Evolutionary conservation across 2,888 invertebrate species (phyloP).

Genomic region (Eueremaeus valkanovi): DNA sequence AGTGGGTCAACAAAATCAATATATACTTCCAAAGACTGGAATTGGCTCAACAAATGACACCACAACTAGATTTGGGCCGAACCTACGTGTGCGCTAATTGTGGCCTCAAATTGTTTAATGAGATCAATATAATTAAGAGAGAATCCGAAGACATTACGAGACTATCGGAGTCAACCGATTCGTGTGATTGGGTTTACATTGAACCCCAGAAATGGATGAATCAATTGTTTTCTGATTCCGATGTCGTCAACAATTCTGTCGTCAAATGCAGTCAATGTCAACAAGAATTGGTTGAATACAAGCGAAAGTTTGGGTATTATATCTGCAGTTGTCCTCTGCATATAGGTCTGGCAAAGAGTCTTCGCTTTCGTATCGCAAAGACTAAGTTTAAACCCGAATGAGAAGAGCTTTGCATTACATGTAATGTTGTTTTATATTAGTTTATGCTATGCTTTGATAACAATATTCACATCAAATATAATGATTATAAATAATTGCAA

Average conservation of each 20-base stretch:
- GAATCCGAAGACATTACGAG: background rate
- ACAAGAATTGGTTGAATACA: too few species aligned
- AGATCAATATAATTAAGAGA: background rate
- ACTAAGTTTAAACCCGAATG: background rate
- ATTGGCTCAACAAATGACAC: background rate
- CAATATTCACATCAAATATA: too few species aligned
- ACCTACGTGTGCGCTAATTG: conserved; percentile 32
- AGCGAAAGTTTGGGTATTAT: too few species aligned
- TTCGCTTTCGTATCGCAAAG: conserved; percentile 5
- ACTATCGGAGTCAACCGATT: background rate
- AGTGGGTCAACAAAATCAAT: background rate
- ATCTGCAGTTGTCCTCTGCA: background rate
- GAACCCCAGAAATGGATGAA: conserved; percentile 1
- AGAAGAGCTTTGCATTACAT: too few species aligned
- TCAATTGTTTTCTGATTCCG: background rate
- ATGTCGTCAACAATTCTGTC: too few species aligned
- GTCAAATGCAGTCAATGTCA: too few species aligned
- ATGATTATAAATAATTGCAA: too few species aligned
- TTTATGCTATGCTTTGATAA: too few species aligned
- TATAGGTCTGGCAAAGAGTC: background rate
- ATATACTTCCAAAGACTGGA: background rate
- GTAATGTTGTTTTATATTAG: too few species aligned
- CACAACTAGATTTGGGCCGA: background rate
- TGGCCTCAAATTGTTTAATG: conserved; percentile 9
- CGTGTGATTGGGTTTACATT: background rate